These are phyloP conservation scores for Chascanopsetta lugubris DNA, from an alignment of 2,113 vertebrate genomes.

Conservation along the genomic window DNA sequence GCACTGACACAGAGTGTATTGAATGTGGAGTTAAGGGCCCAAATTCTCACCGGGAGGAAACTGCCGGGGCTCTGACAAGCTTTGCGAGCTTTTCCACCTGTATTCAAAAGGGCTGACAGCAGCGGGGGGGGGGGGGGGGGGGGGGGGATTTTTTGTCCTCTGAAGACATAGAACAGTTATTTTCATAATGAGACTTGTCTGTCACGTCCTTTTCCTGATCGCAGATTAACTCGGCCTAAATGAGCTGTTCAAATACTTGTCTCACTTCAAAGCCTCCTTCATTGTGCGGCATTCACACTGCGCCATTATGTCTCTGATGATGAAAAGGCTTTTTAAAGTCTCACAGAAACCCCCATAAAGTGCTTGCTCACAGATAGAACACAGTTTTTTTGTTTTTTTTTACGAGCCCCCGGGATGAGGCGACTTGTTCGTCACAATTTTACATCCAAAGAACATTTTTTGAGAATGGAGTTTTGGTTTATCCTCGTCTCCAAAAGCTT, in stretches of 20 bases:
- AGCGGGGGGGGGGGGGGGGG: too few relatives aligned
- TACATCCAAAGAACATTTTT: neutral
- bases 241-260: neutral
- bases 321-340: conserved; percentile 7
- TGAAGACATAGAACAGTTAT: neutral
- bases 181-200: neutral
- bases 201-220: neutral
- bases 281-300: neutral
- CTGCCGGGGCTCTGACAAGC: conserved; percentile 11
- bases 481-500: neutral
- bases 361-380: neutral
- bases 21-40: conserved; percentile 33
- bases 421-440: neutral
- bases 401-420: neutral
- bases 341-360: neutral
- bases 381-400: neutral
- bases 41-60: conserved; percentile 16
- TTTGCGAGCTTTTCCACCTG: conserved; percentile 6
- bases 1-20: conserved; percentile 38
- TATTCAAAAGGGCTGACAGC: neutral
- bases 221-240: neutral
- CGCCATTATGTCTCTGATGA: neutral
- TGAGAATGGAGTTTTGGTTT: neutral
- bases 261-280: neutral
- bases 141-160: neutral